Evolutionary conservation across 2,113 vertebrate species (phyloP).

Genomic region (Rhea pennata): DNA sequence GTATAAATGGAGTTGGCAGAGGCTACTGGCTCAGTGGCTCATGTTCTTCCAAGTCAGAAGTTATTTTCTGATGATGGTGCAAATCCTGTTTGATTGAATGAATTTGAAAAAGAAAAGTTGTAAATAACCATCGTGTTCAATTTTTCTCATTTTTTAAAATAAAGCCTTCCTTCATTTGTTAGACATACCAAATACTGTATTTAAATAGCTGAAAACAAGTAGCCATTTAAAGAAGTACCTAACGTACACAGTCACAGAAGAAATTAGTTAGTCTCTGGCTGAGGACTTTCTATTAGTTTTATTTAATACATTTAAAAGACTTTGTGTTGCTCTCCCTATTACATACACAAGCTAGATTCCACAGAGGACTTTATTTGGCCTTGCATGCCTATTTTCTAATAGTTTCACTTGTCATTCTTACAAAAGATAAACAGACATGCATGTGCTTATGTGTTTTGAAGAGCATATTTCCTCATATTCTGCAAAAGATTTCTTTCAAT

Average conservation of each 20-base stretch:
- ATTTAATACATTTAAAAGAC: background rate
- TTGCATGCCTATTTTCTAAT: background rate
- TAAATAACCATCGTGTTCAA: background rate
- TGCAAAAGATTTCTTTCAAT: background rate
- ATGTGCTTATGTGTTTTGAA: constrained; percentile 35
- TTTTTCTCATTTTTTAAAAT: background rate
- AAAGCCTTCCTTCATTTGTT: background rate
- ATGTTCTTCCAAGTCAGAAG: background rate
- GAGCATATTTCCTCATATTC: background rate
- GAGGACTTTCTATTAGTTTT: background rate
- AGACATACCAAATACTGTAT: background rate
- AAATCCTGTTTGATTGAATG: background rate
- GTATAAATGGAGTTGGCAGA: background rate
- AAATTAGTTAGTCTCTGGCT: background rate
- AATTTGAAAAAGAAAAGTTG: background rate
- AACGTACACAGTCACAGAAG: background rate
- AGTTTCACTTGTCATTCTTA: constrained; percentile 9
- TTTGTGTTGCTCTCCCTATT: background rate
- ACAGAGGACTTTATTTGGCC: background rate
- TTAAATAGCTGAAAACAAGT: background rate
- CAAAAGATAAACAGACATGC: constrained; percentile 9
- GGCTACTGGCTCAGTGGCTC: background rate
- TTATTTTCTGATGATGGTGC: background rate
- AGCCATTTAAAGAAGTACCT: constrained; percentile 1
- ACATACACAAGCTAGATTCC: background rate